A percentile compares a stretch with the other conserved stretches of the same genome.
phyloP scores from a whole-genome alignment of 2,888 invertebrate species.

The Fragum sueziense region DNA sequence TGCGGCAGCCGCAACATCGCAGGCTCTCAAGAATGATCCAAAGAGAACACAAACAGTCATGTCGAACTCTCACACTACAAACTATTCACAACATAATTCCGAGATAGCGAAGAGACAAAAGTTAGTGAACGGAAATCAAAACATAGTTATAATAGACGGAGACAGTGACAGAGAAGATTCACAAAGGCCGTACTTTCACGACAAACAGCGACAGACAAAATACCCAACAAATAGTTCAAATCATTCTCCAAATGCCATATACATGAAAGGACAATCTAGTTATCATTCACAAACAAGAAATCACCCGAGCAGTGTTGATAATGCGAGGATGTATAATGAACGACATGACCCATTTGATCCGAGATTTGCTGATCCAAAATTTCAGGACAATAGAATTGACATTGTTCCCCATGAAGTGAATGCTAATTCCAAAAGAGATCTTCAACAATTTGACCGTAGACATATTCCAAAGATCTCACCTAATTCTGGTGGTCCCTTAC shows the following conservation, averaged over 20 bases:
- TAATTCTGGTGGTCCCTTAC: background rate
- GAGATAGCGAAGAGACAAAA: background rate
- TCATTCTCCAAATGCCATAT: background rate
- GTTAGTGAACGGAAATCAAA: background rate
- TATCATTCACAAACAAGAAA: background rate
- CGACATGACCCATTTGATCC: conserved; percentile 14
- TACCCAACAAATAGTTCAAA: background rate
- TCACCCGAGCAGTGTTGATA: background rate
- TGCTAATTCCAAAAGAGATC: conserved; percentile 2
- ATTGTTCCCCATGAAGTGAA: conserved; percentile 8
- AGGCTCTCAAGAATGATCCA: background rate
- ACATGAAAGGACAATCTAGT: background rate
- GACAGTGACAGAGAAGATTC: background rate
- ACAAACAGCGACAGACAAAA: background rate
- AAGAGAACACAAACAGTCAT: background rate
- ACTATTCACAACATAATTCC: no score
- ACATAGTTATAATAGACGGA: conserved; percentile 2
- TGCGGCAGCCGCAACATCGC: background rate
- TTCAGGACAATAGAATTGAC: conserved; percentile 17
- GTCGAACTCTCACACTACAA: background rate
- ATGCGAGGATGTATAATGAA: background rate
- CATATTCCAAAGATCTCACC: background rate
- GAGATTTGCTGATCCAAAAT: conserved; percentile 12
- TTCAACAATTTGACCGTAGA: background rate
- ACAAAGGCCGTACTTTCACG: background rate